These are phyloP conservation scores for Adelognathus sp. DNA, from an alignment of 2,888 invertebrate genomes.

Conservation along the genomic window DNA sequence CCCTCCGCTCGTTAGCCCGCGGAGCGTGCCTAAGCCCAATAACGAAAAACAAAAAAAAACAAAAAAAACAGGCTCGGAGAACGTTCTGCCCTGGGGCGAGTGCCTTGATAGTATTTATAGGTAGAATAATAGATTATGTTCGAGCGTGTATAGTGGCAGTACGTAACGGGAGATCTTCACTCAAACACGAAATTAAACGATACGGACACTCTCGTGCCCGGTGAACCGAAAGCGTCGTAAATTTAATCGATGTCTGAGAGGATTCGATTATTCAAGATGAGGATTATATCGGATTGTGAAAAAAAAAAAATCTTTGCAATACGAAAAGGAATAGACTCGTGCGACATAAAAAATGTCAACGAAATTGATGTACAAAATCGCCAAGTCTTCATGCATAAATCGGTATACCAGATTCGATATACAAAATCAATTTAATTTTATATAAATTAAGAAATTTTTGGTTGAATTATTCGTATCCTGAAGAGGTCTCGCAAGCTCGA, in stretches of 20 bases:
- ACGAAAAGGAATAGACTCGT: not conserved
- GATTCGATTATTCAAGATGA: constrained; percentile 5
- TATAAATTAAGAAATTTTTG: too few species aligned
- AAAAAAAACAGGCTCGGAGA: constrained; percentile 64
- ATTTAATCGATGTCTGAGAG: not conserved
- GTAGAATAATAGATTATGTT: constrained; percentile 24
- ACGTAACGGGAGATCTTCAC: constrained; percentile 6
- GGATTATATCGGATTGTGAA: not conserved
- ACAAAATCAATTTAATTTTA: too few species aligned
- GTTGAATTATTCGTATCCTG: too few species aligned
- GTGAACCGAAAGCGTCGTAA: not conserved
- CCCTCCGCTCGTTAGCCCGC: not conserved
- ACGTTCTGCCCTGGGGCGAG: constrained; percentile 40
- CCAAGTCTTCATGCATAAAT: too few species aligned
- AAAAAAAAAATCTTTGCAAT: not conserved
- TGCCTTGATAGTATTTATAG: constrained; percentile 62
- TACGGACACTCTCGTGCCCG: not conserved
- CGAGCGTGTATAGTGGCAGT: not conserved
- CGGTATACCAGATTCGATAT: too few species aligned
- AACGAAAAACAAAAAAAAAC: not conserved
- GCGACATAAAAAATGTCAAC: not conserved
- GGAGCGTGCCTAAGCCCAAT: not conserved
- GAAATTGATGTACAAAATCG: too few species aligned
- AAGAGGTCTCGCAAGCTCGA: too few species aligned
- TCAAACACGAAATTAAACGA: not conserved